phyloP scores from a whole-genome alignment of 2,113 vertebrate species.

The Todiramphus chloris region DNA sequence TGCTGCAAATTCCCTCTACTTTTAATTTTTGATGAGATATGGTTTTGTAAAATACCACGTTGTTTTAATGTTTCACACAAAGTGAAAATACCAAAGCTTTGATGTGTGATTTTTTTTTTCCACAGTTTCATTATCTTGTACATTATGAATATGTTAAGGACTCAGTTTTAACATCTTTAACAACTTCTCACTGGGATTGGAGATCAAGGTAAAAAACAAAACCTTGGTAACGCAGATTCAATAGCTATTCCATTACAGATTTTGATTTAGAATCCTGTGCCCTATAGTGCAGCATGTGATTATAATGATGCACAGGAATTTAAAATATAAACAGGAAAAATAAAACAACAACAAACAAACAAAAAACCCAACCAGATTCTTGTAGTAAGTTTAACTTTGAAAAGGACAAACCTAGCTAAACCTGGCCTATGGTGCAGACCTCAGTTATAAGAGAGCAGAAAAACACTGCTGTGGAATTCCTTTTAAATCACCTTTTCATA shows the following conservation, averaged over 20 bases:
- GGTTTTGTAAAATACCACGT: neutral
- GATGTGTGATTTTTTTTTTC: neutral
- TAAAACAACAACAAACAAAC: neutral
- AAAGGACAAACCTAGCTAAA: neutral
- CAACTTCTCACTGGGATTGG: neutral
- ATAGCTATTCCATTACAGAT: neutral
- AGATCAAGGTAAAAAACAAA: neutral
- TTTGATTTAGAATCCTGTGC: neutral
- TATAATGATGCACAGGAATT: neutral
- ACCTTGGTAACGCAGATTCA: neutral
- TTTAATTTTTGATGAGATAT: neutral
- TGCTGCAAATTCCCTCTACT: neutral
- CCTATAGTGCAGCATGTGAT: neutral
- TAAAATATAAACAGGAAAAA: neutral
- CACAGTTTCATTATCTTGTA: neutral
- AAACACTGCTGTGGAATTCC: neutral
- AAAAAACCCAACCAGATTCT: neutral
- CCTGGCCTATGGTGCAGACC: neutral
- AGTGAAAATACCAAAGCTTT: neutral
- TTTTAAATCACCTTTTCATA: neutral
- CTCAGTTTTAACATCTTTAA: neutral
- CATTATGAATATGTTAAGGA: neutral
- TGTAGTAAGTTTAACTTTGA: neutral
- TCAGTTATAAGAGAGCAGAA: neutral
- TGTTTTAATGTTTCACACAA: neutral